A percentile compares a stretch with the other conserved stretches of the same genome.
These are phyloP conservation scores for Pogonocichla stellata DNA, from an alignment of 2,113 vertebrate species.

Conservation along the genomic window DNA sequence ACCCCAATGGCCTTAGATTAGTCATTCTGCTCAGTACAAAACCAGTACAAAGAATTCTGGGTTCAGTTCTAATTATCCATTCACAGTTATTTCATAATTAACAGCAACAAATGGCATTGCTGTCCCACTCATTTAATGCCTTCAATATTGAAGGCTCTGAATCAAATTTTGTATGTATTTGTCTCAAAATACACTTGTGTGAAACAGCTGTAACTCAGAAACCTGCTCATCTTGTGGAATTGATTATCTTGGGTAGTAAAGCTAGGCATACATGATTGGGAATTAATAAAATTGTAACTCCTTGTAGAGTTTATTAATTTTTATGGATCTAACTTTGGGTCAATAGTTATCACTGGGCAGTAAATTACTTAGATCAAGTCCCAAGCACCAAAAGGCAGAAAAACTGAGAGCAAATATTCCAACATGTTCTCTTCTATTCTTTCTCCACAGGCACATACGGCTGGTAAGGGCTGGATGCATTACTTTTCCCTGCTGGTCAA, in stretches of 20 bases:
- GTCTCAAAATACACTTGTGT: background rate
- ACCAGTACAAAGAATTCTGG: background rate
- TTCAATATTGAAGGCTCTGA: background rate
- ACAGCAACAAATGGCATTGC: background rate
- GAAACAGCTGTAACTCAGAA: background rate
- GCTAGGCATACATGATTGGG: background rate
- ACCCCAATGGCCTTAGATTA: background rate
- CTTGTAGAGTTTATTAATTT: background rate
- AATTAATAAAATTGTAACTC: background rate
- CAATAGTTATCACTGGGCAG: background rate
- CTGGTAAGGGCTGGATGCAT: background rate
- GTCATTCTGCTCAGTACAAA: background rate
- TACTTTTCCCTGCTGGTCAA: background rate
- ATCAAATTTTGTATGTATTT: background rate
- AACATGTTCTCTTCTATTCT: background rate
- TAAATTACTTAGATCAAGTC: background rate
- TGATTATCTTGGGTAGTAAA: background rate
- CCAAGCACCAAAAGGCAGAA: background rate
- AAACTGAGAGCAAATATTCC: background rate
- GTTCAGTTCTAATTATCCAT: slow-evolving; percentile 13
- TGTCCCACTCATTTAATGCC: background rate
- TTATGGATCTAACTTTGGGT: background rate
- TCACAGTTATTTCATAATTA: slow-evolving; percentile 32
- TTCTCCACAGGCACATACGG: background rate
- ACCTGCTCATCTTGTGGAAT: background rate